Percentiles rank a stretch among this genome's conserved stretches.
These are phyloP conservation scores for Drosophila antonietae DNA, from an alignment of 2,888 invertebrate species.

Conservation along the genomic window DNA sequence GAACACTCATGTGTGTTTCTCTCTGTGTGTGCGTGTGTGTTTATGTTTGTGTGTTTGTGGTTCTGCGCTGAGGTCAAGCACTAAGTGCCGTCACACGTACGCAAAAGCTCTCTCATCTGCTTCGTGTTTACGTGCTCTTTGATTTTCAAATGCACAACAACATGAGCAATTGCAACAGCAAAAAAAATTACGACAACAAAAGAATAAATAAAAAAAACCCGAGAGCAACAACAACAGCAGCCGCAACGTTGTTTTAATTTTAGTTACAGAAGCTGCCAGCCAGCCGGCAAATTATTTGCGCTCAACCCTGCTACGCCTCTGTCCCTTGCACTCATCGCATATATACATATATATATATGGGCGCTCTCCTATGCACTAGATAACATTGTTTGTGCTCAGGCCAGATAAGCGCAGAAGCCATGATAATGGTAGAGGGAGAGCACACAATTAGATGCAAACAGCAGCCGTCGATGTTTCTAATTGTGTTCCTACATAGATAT, in stretches of 20 bases:
- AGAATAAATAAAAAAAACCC: not conserved
- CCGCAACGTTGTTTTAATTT: conserved; percentile 42
- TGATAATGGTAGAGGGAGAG: conserved; percentile 7
- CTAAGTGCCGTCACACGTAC: conserved; percentile 44
- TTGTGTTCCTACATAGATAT: conserved; percentile 9
- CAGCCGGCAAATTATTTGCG: conserved; percentile 38
- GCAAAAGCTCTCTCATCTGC: conserved; percentile 39
- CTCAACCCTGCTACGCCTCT: not conserved
- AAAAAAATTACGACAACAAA: conserved; percentile 18
- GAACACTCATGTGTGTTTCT: conserved; percentile 1
- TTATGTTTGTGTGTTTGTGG: conserved; percentile 11
- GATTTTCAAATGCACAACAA: conserved; percentile 44
- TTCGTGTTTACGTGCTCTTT: conserved; percentile 72
- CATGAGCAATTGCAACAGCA: conserved; percentile 16
- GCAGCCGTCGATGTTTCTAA: conserved; percentile 3
- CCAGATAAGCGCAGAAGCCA: conserved; percentile 49
- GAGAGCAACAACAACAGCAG: conserved; percentile 7
- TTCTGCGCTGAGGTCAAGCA: conserved; percentile 52
- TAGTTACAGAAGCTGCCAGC: conserved; percentile 45
- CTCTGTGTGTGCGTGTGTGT: conserved; percentile 1
- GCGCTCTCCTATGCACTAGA: conserved; percentile 44
- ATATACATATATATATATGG: not conserved
- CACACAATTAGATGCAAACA: conserved; percentile 13
- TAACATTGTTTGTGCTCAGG: conserved; percentile 63
- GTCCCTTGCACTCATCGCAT: not conserved